These are phyloP conservation scores for Acanthoscelides obtectus DNA, from an alignment of 2,888 invertebrate species.

Conservation along the genomic window DNA sequence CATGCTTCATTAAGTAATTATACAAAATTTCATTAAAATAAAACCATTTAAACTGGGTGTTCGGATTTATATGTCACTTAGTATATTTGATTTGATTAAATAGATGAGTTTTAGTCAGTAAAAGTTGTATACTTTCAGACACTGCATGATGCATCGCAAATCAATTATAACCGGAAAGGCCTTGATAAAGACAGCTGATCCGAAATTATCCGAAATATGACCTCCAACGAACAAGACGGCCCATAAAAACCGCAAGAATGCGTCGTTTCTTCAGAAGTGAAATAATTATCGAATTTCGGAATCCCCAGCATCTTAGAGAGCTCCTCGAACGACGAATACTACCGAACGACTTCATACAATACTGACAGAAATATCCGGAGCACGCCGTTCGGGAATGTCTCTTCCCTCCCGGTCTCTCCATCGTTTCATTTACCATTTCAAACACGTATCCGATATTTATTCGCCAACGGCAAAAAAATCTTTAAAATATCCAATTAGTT, in stretches of 20 bases:
- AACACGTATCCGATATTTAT: constrained; percentile 40
- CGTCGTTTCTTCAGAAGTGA: neutral
- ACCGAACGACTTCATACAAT: constrained; percentile 25
- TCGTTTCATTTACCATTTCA: constrained; percentile 36
- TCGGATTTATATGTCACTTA: too few relatives aligned
- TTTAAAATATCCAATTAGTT: constrained; percentile 43
- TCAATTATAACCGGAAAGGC: too few relatives aligned
- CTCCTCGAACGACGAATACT: neutral
- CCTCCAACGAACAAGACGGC: neutral
- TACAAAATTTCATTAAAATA: too few relatives aligned
- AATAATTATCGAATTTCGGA: neutral
- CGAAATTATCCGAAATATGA: neutral
- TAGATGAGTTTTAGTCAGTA: too few relatives aligned
- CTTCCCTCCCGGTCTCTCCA: constrained; percentile 17
- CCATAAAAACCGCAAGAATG: neutral
- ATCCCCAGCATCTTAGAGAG: neutral
- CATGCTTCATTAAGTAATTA: too few relatives aligned
- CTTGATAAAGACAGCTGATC: neutral
- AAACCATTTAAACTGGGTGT: too few relatives aligned
- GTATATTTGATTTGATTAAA: too few relatives aligned
- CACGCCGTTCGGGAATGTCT: constrained; percentile 28
- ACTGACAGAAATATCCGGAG: constrained; percentile 26
- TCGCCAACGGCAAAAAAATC: constrained; percentile 38
- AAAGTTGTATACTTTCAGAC: too few relatives aligned
- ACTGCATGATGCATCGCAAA: too few relatives aligned